These are phyloP conservation scores for Zaprionus ghesquierei DNA, from an alignment of 1,140 invertebrate genomes.

Conservation along the genomic window DNA sequence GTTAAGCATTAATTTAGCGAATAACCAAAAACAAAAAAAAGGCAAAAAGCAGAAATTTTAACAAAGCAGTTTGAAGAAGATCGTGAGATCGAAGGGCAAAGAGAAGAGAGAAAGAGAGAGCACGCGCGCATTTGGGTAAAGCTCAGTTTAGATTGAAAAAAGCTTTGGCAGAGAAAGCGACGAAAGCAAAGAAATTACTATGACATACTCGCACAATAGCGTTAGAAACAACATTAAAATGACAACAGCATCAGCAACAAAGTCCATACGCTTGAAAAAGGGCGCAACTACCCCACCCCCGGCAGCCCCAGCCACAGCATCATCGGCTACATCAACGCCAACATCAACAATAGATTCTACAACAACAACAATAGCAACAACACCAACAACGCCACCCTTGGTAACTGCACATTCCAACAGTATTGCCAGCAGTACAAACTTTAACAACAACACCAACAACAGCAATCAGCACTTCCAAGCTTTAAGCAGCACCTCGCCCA, in stretches of 20 bases:
- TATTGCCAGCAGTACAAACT: conserved; percentile 83
- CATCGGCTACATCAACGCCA: conserved; percentile 18
- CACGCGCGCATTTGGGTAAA: conserved; percentile 1
- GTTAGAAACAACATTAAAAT: conserved; percentile 82
- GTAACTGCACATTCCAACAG: conserved; percentile 82
- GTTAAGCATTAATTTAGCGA: conserved; percentile 81
- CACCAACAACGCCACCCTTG: conserved; percentile 58
- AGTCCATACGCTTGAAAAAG: conserved; percentile 79
- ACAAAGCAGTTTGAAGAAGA: conserved; percentile 10
- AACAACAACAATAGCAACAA: conserved; percentile 46
- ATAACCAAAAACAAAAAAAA: conserved; percentile 78
- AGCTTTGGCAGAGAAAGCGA: conserved; percentile 47
- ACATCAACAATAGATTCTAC: conserved; percentile 40
- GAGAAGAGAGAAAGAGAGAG: conserved; percentile 2
- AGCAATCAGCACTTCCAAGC: conserved; percentile 60
- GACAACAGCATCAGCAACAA: conserved; percentile 80
- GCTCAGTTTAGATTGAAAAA: conserved; percentile 11
- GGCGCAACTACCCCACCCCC: conserved; percentile 54
- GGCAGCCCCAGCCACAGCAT: conserved; percentile 18
- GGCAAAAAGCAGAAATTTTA: conserved; percentile 73
- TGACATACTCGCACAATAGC: conserved; percentile 83
- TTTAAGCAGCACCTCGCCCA: conserved; percentile 73
- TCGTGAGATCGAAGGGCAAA: conserved; percentile 3
- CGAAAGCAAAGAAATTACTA: conserved; percentile 70
- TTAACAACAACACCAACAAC: conserved; percentile 49